Evolutionary conservation across 2,113 vertebrate genomes (phyloP), one percentile per base, ranked within the genome.

Genomic region (Ardeotis arabs): DNA sequence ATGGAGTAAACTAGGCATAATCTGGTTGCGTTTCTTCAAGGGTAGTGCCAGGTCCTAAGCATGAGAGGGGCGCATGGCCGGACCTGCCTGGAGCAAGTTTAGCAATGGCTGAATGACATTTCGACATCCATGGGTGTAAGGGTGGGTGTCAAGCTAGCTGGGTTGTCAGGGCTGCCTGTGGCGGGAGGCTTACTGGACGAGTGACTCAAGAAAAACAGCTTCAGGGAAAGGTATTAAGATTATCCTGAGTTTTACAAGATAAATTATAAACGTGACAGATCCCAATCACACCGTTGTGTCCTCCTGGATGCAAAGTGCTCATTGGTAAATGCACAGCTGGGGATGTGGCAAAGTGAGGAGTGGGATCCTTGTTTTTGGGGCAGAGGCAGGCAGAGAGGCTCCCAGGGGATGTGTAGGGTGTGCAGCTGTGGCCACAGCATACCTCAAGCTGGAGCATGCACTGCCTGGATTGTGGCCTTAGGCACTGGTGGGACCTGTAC

Each of bases 401-500:
- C 31, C 52, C 1, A 1, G 18, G 23, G 41, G 1, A 2, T 15
- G 15, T 16, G 19, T 45, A 66, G 52, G 52, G 16, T 19, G 20
- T 41, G 74, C 11, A 52, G 39, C 63, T 49, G 27, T 4, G 6
- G 29, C 68, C 58, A 25, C 12, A 8, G 41, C n/a, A 39, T 1
- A 0, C 31, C 39, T 23, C 3, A 2, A 45, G 3, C 27, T 70
- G 58, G 27, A 50, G 4, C 4, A 4, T 23, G 47, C 4, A 2
- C 12, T 75, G 27, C 58, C 44, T 11, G 1, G 24, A 5, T 49
- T 47, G 47, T 59, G 77, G 35, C 49, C n/a, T 0, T 2, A 49
- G 79, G 79, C 58, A 56, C 49, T 2, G 4, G 6, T 64, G 79
- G 59, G 44, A 80, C 62, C 29, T 52, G 10, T 27, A 18, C 11